phyloP scores from a whole-genome alignment of 2,113 vertebrate genomes.

The Delphinapterus leucas region DNA sequence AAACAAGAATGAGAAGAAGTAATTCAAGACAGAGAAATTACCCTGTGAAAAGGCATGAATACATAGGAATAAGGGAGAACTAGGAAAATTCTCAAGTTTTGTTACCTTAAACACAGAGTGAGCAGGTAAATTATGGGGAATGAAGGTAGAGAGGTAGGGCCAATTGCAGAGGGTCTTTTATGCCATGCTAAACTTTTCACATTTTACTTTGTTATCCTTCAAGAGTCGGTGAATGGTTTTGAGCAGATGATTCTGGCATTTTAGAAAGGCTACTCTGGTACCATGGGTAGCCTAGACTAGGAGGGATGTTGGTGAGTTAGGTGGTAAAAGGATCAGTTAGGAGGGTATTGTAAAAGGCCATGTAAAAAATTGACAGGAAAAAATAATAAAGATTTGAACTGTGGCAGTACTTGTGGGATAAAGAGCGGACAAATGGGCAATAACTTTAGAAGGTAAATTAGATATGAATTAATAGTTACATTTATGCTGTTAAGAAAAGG shows the following conservation, averaged over 20 bases:
- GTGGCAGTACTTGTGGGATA: not conserved
- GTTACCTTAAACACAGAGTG: not conserved
- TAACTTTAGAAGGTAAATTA: not conserved
- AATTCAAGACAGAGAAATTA: not conserved
- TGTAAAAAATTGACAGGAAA: not conserved
- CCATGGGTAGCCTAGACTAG: not conserved
- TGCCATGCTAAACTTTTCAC: accelerated
- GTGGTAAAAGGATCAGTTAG: not conserved
- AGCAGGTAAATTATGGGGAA: no score
- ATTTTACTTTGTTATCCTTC: not conserved
- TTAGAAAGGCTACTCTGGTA: not conserved
- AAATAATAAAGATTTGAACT: not conserved
- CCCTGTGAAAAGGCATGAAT: not conserved
- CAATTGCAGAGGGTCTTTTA: not conserved
- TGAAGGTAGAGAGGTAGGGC: not conserved
- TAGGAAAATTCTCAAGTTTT: not conserved
- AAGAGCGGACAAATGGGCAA: not conserved
- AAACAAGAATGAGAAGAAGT: not conserved
- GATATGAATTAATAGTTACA: not conserved
- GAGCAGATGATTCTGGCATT: not conserved
- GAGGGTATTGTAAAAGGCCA: not conserved
- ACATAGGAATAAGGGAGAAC: not conserved
- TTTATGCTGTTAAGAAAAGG: not conserved
- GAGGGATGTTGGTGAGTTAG: not conserved
- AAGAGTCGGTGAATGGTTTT: not conserved